phyloP scores from a whole-genome alignment of 2,888 invertebrate species.

The Drosophila ezoana region DNA sequence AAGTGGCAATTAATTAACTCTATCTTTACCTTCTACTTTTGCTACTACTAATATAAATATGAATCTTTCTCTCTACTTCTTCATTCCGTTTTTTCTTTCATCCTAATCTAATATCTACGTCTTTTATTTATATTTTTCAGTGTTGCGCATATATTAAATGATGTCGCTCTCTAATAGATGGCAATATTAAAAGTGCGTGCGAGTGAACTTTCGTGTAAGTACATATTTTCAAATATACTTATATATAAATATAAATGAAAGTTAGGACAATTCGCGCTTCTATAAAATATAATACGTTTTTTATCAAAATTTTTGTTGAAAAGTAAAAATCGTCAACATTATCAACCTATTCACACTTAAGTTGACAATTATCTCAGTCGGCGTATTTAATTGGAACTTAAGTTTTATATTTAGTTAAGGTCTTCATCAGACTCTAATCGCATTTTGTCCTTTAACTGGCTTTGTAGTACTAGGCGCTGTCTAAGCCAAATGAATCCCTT shows the following conservation, averaged over 20 bases:
- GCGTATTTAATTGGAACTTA: background rate
- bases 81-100: background rate
- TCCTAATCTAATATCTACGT: background rate
- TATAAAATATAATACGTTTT: background rate
- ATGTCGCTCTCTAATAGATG: background rate
- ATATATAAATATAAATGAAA: background rate
- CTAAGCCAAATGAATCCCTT: conserved; percentile 52
- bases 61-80: too few relatives aligned
- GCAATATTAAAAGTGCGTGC: background rate
- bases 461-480: conserved; percentile 25
- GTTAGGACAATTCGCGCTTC: too few relatives aligned
- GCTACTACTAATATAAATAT: too few relatives aligned
- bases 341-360: too few relatives aligned
- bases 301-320: background rate
- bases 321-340: background rate
- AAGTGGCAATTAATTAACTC: too few relatives aligned
- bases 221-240: background rate
- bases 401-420: background rate
- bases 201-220: conserved; percentile 1
- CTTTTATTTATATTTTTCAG: background rate
- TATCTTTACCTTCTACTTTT: too few relatives aligned
- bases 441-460: conserved; percentile 9
- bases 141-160: background rate
- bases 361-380: background rate
- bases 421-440: background rate